Base-by-base conservation (phyloP, 2,888 invertebrate species). In the Eilema sororculum region DNA sequence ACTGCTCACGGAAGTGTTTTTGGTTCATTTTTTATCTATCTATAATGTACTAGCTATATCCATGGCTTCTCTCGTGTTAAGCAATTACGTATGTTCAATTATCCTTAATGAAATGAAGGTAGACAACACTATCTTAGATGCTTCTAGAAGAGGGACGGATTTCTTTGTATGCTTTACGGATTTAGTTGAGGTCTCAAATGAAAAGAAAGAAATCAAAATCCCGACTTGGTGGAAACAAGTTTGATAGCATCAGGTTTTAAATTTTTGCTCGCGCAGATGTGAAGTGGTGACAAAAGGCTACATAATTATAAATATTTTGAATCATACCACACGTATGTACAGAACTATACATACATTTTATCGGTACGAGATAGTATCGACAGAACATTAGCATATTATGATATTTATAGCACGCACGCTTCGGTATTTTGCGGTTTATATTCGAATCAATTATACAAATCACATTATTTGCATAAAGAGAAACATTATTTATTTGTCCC, bases 371-470 rank as follows among this genome's bases (percentile, higher is more conserved):
- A 67, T 60, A 67, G 22, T 12, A 67, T 67, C 41, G 41, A 61
- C 28, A 28, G 28, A 30, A 67, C 16, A 60, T 67, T 66, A 59
- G 41, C 52, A 58, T 58, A 58, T 16, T 59, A 46, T 46, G 25
- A 46, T 46, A 20, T 46, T 46, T 46, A 46, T 12, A 66, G 3
- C 5, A n/a, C 24, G 28, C 16, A 8, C 9, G 3, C 3, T 46
- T 66, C 58, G 33, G 10, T 30, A n/a, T 12, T 52, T 58, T 57
- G 58, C 24, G 10, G 67, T 22, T 64, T 52, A 30, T 37, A 25
- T 20, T 28, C 2, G 28, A 60, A 61, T 60, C 13, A 60, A 60
- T 60, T 59, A 12, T 25, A 41, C 20, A 46, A 46, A 22, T 6
- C 37, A 25, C 8, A 41, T 60, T 46, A 60, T 60, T 60, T n/a